These are phyloP conservation scores for Turritopsis dohrnii DNA, from an alignment of 30 jellyfish, hydroid and myxozoan genomes.

Conservation along the genomic window DNA sequence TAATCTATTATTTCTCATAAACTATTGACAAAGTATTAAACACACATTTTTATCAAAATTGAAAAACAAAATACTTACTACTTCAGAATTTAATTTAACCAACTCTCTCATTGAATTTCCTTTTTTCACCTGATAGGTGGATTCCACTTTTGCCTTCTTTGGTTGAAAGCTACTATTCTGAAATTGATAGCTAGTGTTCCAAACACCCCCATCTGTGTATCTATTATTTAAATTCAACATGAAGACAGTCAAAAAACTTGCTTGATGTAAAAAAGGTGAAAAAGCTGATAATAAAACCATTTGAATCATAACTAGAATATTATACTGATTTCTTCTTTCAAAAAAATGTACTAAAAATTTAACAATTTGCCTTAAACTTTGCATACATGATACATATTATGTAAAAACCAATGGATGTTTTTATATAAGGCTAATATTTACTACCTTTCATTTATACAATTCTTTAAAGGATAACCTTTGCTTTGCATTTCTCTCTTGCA, in stretches of 20 bases:
- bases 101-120: slow-evolving; percentile 1
- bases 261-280: no score
- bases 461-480: slow-evolving; percentile 26
- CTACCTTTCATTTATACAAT: not conserved
- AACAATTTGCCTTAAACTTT: no score
- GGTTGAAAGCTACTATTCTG: not conserved
- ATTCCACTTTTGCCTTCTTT: not conserved
- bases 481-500: slow-evolving; percentile 25
- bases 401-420: no score
- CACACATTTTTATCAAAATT: no score
- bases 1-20: not conserved
- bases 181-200: not conserved
- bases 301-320: no score
- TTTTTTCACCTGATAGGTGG: not conserved
- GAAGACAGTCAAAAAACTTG: not conserved
- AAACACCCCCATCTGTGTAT: not conserved
- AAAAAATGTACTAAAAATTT: no score
- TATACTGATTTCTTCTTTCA: no score
- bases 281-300: no score
- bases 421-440: no score
- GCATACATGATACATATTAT: no score
- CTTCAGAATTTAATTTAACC: not conserved
- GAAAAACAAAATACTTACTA: not conserved
- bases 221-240: not conserved
- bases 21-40: no score